Evolutionary conservation across 2,113 vertebrate genomes (phyloP).

Genomic region (Zosterops lateralis): DNA sequence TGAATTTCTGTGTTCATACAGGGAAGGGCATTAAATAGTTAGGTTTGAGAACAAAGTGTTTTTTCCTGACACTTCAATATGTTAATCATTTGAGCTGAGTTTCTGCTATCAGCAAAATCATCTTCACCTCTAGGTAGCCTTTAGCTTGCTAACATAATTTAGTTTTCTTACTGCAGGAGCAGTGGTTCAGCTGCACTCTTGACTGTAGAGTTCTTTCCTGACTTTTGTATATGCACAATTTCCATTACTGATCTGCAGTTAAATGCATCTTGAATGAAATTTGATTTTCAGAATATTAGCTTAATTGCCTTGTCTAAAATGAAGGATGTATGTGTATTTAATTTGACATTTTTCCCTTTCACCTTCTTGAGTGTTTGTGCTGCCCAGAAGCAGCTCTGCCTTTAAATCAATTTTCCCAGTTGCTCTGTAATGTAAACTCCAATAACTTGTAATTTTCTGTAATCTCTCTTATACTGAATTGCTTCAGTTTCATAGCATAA

Average conservation of each 20-base stretch:
- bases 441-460: not conserved
- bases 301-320: not conserved
- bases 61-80: slow-evolving; percentile 18
- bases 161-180: not conserved
- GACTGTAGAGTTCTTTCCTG: not conserved
- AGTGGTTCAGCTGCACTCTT: not conserved
- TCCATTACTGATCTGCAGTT: not conserved
- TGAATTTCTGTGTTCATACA: not conserved
- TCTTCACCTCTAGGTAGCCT: not conserved
- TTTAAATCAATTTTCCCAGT: not conserved
- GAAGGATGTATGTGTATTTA: not conserved
- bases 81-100: not conserved
- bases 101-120: slow-evolving; percentile 31
- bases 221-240: not conserved
- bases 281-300: not conserved
- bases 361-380: not conserved
- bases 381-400: not conserved
- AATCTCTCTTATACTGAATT: not conserved
- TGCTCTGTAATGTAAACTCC: not conserved
- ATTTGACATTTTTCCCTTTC: not conserved
- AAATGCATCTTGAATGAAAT: not conserved
- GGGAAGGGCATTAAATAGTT: not conserved
- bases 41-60: not conserved
- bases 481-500: not conserved
- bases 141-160: not conserved